Base-by-base conservation (phyloP, 2,113 vertebrate species). In the Chunga burmeisteri region DNA sequence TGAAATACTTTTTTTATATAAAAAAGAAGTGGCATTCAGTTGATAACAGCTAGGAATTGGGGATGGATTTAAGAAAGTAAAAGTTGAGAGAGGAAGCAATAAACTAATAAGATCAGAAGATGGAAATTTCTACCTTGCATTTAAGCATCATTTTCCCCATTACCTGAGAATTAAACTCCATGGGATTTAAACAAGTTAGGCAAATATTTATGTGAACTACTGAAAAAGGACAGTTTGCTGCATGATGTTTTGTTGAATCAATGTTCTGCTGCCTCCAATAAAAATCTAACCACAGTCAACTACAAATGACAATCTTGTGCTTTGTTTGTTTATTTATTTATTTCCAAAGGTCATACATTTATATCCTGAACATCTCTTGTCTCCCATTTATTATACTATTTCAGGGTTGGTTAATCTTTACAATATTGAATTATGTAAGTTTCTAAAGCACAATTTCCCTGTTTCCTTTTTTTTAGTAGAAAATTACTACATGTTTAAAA, bases 271-370 rank as follows among this genome's bases (percentile, higher is more conserved):
- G 30, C n/a, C 17, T 73, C 49, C 46, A 91, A 63, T 68, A 62
- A 92, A 89, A 96, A 68, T 72, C 90, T 94, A 88, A 74, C 67
- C 36, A 87, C 36, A 56, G 77, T 49, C 87, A 91, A 52, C 53
- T 90, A 53, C 36, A 79, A 87, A 90, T 67, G 83, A 93, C 65
- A 95, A 86, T 58, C 65, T 32, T 49, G 36, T 56, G 16, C 7
- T 86, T 86, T 87, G 29, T 63, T 88, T 89, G 5, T 81, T 81
- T 94, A 66, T 90, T 87, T 92, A 63, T 93, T 96, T 95, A 38
- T 94, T 94, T 96, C 49, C 75, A 96, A 96, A 95, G 95, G 95
- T 94, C 96, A 96, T 62, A 63, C 67, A 74, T 97, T 95, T 85
- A 32, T 94, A 91, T 88, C 90, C 78, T 61, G 81, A 95, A 82